These are phyloP conservation scores for Hyles vespertilio DNA, from an alignment of 1,140 invertebrate species.

Conservation along the genomic window DNA sequence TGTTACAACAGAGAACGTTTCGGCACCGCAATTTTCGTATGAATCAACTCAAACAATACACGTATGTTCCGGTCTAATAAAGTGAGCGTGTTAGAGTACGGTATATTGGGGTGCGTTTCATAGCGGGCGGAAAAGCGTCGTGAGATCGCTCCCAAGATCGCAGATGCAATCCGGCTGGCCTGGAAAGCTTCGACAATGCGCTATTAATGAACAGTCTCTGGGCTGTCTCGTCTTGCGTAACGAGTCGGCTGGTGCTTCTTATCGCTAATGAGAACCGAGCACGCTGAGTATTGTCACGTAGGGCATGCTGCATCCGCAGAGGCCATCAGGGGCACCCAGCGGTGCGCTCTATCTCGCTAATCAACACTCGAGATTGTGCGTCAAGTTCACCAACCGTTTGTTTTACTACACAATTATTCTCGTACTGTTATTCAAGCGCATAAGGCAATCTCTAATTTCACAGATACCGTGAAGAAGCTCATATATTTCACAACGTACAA, in stretches of 20 bases:
- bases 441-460: background rate
- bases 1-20: too few relatives aligned
- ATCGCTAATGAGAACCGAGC: constrained; percentile 52
- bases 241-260: constrained; percentile 40
- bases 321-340: constrained; percentile 29
- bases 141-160: constrained; percentile 34
- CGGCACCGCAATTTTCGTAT: too few relatives aligned
- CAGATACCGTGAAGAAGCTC: background rate
- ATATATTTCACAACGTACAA: too few relatives aligned
- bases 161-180: constrained; percentile 33
- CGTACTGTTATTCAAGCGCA: too few relatives aligned
- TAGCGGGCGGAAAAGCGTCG: constrained; percentile 33
- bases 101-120: constrained; percentile 3
- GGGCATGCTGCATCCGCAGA: constrained; percentile 25
- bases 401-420: too few relatives aligned
- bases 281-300: constrained; percentile 37
- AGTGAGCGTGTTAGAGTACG: too few relatives aligned
- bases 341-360: constrained; percentile 10
- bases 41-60: too few relatives aligned
- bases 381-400: constrained; percentile 7
- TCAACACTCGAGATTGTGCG: constrained; percentile 19
- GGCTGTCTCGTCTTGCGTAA: constrained; percentile 42
- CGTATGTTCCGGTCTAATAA: too few relatives aligned
- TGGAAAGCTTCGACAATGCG: constrained; percentile 42
- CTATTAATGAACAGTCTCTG: constrained; percentile 52